phyloP scores from a whole-genome alignment of 2,888 invertebrate genomes.

The Mimachlamys varia region DNA sequence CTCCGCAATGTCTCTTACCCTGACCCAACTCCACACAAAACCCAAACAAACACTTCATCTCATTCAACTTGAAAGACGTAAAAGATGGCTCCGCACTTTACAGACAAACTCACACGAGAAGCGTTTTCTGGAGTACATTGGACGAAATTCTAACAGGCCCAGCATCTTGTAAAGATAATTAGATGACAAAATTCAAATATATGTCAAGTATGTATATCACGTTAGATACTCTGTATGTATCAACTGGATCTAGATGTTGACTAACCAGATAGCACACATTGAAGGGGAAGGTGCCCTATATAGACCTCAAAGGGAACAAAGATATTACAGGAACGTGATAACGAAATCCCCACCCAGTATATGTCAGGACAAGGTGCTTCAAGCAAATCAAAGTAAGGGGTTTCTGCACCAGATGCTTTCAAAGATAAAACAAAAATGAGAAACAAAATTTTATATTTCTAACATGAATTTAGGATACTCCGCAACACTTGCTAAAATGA shows the following conservation, averaged over 20 bases:
- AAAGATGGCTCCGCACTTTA: not conserved
- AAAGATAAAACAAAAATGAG: not conserved
- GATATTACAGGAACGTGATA: not conserved
- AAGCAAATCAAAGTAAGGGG: not conserved
- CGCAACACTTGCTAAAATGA: not conserved
- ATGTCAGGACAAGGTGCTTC: not conserved
- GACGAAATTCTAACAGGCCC: not conserved
- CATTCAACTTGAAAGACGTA: not conserved
- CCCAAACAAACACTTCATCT: not conserved
- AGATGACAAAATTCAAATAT: constrained; percentile 22
- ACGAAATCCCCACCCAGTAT: not conserved
- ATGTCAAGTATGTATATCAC: constrained; percentile 21
- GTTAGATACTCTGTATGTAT: not conserved
- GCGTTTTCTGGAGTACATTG: not conserved
- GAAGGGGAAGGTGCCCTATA: not conserved
- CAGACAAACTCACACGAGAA: not conserved
- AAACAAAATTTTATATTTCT: not conserved
- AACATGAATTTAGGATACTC: not conserved
- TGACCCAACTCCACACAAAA: not conserved
- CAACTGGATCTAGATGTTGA: not conserved
- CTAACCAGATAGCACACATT: not conserved
- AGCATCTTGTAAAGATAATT: constrained; percentile 12
- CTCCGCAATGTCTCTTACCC: not conserved
- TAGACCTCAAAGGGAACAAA: not conserved
- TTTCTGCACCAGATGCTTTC: constrained; percentile 4